Conservation (phyloP, 2,797 vertebrate genomes). For the Syngnathus acus region DNA sequence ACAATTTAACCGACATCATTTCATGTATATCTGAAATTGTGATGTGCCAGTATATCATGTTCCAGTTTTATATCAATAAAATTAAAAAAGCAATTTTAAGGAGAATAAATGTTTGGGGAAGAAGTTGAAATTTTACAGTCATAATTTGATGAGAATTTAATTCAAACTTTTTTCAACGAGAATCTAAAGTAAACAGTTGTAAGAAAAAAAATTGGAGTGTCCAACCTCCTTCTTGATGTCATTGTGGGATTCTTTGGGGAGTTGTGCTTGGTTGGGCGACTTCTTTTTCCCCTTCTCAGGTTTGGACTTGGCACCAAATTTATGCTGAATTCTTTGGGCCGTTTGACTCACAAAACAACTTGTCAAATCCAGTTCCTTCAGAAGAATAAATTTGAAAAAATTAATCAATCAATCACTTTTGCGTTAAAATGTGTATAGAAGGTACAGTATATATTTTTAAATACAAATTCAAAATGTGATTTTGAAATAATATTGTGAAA, state of each 20-base stretch:
- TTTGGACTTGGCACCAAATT: constrained; percentile 57
- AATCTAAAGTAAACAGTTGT: not conserved
- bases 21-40: not conserved
- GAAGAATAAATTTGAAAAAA: too few relatives aligned
- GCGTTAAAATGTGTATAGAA: too few relatives aligned
- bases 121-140: not conserved
- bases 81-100: not conserved
- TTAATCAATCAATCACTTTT: too few relatives aligned
- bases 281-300: constrained; percentile 49
- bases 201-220: too few relatives aligned
- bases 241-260: constrained; percentile 9
- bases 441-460: too few relatives aligned
- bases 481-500: too few relatives aligned
- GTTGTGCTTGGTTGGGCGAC: constrained; percentile 24
- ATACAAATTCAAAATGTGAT: too few relatives aligned
- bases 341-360: constrained; percentile 74
- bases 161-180: not conserved
- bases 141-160: not conserved
- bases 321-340: constrained; percentile 61
- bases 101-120: not conserved
- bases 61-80: not conserved
- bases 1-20: not conserved
- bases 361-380: constrained; percentile 58
- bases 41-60: not conserved
- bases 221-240: constrained; percentile 32